A percentile compares a stretch with the other conserved stretches of the same genome.
phyloP scores from a whole-genome alignment of 2,113 vertebrate species.

The Rhinopomastus cyanomelas region DNA sequence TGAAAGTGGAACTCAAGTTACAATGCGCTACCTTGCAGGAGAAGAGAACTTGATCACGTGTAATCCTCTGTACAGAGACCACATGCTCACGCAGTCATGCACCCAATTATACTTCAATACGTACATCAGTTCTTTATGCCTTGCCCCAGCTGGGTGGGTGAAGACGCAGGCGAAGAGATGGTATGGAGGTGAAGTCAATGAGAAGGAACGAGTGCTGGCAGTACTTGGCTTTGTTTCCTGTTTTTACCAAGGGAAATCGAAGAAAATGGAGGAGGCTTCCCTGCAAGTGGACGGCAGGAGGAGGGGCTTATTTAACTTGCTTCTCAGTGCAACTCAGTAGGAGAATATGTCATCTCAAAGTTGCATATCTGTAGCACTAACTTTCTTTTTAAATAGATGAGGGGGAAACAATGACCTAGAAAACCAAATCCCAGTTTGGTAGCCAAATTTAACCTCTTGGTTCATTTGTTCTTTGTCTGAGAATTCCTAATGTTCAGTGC shows the following conservation, averaged over 20 bases:
- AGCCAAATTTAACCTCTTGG: slow-evolving; percentile 82
- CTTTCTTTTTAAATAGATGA: slow-evolving; percentile 77
- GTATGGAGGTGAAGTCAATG: slow-evolving; percentile 61
- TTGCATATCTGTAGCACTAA: slow-evolving; percentile 85
- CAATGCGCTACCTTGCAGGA: slow-evolving; percentile 70
- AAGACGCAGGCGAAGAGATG: slow-evolving; percentile 65
- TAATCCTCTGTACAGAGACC: slow-evolving; percentile 76
- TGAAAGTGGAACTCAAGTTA: slow-evolving; percentile 71
- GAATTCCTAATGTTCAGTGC: slow-evolving; percentile 73
- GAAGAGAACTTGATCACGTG: slow-evolving; percentile 68
- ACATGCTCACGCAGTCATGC: slow-evolving; percentile 74
- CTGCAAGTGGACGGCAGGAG: slow-evolving; percentile 69
- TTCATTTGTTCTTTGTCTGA: slow-evolving; percentile 79
- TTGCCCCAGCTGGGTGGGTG: slow-evolving; percentile 78
- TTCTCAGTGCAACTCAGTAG: slow-evolving; percentile 76
- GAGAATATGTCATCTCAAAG: slow-evolving; percentile 71
- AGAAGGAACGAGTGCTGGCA: slow-evolving; percentile 65
- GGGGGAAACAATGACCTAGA: slow-evolving; percentile 80
- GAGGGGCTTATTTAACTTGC: slow-evolving; percentile 77
- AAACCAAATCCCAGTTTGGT: slow-evolving; percentile 86
- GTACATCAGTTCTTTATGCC: slow-evolving; percentile 76
- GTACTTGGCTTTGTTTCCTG: slow-evolving; percentile 67
- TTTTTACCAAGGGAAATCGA: slow-evolving; percentile 71
- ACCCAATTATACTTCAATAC: slow-evolving; percentile 70
- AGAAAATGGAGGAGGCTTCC: slow-evolving; percentile 64